Percentiles rank a stretch among this genome's conserved stretches.
phyloP scores from a whole-genome alignment of 2,888 invertebrate species.

The Dendrolimus pini region DNA sequence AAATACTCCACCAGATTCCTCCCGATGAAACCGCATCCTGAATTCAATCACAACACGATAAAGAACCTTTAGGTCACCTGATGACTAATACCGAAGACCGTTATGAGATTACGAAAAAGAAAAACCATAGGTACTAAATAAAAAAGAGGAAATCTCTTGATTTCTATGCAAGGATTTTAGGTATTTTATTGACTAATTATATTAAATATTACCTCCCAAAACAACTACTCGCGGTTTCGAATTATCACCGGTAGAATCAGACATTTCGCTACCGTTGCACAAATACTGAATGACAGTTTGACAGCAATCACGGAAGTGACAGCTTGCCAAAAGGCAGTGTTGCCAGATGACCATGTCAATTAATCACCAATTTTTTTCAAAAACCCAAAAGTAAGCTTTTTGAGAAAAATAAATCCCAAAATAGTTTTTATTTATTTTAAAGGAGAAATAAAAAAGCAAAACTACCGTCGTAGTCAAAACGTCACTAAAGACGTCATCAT shows the following conservation, averaged over 20 bases:
- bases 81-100: slow-evolving; percentile 68
- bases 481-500: no score
- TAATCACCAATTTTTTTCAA: no score
- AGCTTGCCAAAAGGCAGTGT: slow-evolving; percentile 1
- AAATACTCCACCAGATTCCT: slow-evolving; percentile 90
- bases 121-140: slow-evolving; percentile 10
- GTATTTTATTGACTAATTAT: background rate
- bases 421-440: no score
- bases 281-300: slow-evolving; percentile 35
- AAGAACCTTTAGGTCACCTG: slow-evolving; percentile 26
- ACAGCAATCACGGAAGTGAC: slow-evolving; percentile 15
- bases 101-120: slow-evolving; percentile 42
- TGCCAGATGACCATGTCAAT: no score
- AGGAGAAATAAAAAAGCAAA: no score
- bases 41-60: slow-evolving; percentile 34
- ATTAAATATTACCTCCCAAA: slow-evolving; percentile 55
- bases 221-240: slow-evolving; percentile 64
- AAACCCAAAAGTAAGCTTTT: no score
- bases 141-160: background rate
- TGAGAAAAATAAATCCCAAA: no score
- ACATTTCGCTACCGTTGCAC: slow-evolving; percentile 57
- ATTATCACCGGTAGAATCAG: slow-evolving; percentile 62
- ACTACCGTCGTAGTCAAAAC: no score
- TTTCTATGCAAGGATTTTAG: background rate
- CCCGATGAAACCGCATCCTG: slow-evolving; percentile 96